Conservation (phyloP, 2,113 vertebrate genomes). For the Petromus typicus region DNA sequence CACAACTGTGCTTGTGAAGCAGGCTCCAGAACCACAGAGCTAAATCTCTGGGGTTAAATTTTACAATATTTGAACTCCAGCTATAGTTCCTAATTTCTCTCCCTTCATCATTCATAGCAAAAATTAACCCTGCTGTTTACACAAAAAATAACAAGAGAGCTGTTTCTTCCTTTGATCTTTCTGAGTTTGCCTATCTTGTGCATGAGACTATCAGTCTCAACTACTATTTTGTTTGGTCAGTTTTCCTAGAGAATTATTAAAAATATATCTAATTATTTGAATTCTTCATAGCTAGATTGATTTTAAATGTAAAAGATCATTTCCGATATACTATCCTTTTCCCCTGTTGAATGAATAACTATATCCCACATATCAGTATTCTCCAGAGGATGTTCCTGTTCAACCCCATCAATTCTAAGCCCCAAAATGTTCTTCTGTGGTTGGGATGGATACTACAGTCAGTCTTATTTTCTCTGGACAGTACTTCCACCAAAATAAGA, state of each 20-base stretch:
- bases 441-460: not conserved
- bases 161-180: not conserved
- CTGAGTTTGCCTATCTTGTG: conserved; percentile 18
- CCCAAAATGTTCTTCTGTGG: not conserved
- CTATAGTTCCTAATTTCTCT: not conserved
- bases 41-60: not conserved
- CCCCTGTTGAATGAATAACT: not conserved
- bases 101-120: not conserved
- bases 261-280: conserved; percentile 19
- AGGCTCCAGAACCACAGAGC: no score
- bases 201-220: conserved; percentile 13
- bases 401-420: not conserved
- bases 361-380: not conserved
- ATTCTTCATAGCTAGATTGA: not conserved
- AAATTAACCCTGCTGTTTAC: not conserved
- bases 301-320: not conserved
- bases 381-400: not conserved
- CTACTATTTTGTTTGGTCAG: not conserved
- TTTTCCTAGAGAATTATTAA: not conserved
- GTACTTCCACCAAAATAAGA: not conserved
- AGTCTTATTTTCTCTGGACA: conserved; percentile 37
- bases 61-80: conserved; percentile 2
- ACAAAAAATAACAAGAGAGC: not conserved
- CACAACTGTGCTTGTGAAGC: no score
- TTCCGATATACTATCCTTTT: not conserved